Evolutionary conservation across 2,113 vertebrate genomes (phyloP).

Genomic region (Drymodes brunneopygia): DNA sequence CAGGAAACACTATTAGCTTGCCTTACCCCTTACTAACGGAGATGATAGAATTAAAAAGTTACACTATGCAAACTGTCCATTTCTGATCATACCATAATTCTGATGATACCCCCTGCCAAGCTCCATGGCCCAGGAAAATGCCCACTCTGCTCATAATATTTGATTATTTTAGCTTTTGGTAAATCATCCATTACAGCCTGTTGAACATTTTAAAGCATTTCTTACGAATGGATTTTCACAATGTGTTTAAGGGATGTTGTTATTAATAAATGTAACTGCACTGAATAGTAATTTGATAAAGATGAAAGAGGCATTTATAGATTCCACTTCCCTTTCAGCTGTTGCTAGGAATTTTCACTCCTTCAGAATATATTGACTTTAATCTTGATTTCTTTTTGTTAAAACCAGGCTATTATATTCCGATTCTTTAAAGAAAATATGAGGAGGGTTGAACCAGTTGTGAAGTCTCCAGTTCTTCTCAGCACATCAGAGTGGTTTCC

Average conservation of each 20-base stretch:
- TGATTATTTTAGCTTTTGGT: conserved; percentile 15
- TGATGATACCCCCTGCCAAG: neutral
- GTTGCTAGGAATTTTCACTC: conserved; percentile 47
- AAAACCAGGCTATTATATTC: neutral
- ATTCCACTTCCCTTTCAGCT: conserved; percentile 38
- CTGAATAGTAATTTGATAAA: conserved; percentile 43
- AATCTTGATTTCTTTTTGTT: conserved; percentile 3
- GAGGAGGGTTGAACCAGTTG: neutral
- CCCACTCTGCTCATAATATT: neutral
- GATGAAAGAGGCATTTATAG: conserved; percentile 46
- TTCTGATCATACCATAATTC: neutral
- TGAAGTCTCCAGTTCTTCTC: neutral
- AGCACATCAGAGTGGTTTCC: neutral
- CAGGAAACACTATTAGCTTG: neutral
- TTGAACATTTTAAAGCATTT: conserved; percentile 14
- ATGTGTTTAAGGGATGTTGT: conserved; percentile 43
- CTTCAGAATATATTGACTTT: conserved; percentile 27
- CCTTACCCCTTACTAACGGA: neutral
- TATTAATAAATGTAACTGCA: conserved; percentile 42
- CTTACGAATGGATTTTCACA: conserved; percentile 55
- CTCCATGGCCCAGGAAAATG: neutral
- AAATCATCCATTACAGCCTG: conserved; percentile 18
- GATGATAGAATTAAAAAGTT: neutral
- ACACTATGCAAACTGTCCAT: neutral
- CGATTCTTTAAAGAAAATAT: neutral